Evolutionary conservation across 2,797 vertebrate species (phyloP), one percentile per base, ranked within the genome.

Genomic region (Poecilia wingei): DNA sequence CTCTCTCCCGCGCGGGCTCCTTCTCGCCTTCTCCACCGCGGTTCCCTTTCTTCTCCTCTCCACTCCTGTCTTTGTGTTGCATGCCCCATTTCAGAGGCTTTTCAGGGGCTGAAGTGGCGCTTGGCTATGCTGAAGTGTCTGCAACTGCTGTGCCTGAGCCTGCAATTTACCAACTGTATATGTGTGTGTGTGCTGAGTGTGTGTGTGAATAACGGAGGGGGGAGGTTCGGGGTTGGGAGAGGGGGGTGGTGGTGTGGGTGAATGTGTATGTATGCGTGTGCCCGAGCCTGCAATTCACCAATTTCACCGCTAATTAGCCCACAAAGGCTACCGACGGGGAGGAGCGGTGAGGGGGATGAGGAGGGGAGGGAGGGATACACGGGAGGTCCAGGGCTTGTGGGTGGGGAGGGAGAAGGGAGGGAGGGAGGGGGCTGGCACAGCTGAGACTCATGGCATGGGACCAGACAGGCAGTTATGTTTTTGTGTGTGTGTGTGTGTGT

Each of bases 241-340:
- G 41, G 47, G 83, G 85, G 79, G 53, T 39, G 41, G 76, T 75
- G 49, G 66, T 73, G 86, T 77, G 79, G 72, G 76, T 78, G 81
- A 61, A 66, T 70, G 70, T 59, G 64, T 72, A 55, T 77, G 85
- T 79, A 80, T 83, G 90, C 89, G 91, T 95, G 94, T 96, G 95
- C 91, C 91, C 74, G 90, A 95, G 94, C 94, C 95, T 94, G 94
- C 94, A 96, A 96, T 96, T 96, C 95, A 95, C 95, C 95, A 96
- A 96, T 96, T 96, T 96, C 94, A 95, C 94, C 90, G 93, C 94
- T 96, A 96, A 96, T 96, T 96, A 96, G 94, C 94, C 94, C 92
- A 96, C 95, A 96, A 96, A 96, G 95, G 93, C 93, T 85, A 94
- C 82, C 91, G 91, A 92, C 92, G 90, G 90, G 92, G 94, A 91